Percentiles rank a stretch among this genome's conserved stretches.
Conservation (phyloP, 1,140 invertebrate genomes). For the Cydia splendana region DNA sequence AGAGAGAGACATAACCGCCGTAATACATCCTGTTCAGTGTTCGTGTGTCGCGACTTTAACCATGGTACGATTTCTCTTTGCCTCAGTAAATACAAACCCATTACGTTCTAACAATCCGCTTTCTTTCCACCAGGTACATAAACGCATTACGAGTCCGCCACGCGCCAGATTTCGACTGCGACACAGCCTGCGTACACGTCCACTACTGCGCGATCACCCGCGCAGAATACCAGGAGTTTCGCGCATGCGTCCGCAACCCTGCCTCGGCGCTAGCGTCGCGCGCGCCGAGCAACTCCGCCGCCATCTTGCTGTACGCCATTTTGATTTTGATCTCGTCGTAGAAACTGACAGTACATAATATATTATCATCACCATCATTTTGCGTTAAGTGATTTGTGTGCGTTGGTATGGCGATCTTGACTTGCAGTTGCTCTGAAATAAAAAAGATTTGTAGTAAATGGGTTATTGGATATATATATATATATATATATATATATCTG, state of each 20-base stretch:
- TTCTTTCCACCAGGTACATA: slow-evolving; percentile 53
- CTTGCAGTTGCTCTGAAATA: too few relatives aligned
- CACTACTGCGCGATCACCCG: slow-evolving; percentile 92
- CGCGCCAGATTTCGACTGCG: slow-evolving; percentile 79
- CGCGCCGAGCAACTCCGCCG: slow-evolving; percentile 60
- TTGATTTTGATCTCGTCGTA: slow-evolving; percentile 67
- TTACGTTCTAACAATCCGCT: not conserved
- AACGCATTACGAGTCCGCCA: slow-evolving; percentile 82
- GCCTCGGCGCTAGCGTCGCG: slow-evolving; percentile 84
- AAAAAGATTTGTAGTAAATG: too few relatives aligned
- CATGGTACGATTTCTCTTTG: too few relatives aligned
- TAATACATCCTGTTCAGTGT: too few relatives aligned
- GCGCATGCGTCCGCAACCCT: slow-evolving; percentile 86
- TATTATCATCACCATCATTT: not conserved
- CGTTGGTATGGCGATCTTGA: too few relatives aligned
- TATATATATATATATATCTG: too few relatives aligned
- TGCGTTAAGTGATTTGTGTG: not conserved
- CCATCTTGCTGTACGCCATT: slow-evolving; percentile 68
- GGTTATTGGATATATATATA: too few relatives aligned
- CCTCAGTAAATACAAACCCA: too few relatives aligned
- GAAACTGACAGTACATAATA: slow-evolving; percentile 30
- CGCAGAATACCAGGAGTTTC: slow-evolving; percentile 87
- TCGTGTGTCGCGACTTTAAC: too few relatives aligned
- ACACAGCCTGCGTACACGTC: slow-evolving; percentile 85
- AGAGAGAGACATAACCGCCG: too few relatives aligned